Evolutionary conservation across 2,797 vertebrate species (phyloP).

Genomic region (Eleutherodactylus coqui): DNA sequence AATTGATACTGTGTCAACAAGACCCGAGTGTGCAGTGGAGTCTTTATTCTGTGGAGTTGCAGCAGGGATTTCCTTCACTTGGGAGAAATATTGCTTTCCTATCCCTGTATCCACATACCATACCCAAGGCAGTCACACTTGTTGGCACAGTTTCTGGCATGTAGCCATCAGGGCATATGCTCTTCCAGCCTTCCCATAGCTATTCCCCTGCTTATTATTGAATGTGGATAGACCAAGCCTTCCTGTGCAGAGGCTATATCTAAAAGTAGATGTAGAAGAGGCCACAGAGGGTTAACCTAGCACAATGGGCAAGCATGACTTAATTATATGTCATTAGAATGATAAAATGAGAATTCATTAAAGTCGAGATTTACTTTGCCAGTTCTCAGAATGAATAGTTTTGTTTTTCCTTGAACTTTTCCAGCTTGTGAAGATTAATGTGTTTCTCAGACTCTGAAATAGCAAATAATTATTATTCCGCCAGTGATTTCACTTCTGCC

Average conservation of each 20-base stretch:
- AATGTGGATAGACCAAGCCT: too few species aligned
- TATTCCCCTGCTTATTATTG: too few species aligned
- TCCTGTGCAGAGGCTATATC: background rate
- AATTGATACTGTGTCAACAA: too few species aligned
- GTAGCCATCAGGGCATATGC: too few species aligned
- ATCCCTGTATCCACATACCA: too few species aligned
- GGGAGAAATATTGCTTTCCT: too few species aligned
- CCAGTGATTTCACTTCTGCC: conserved; percentile 34
- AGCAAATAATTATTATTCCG: conserved; percentile 42
- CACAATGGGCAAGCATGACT: background rate
- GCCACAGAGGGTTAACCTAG: background rate
- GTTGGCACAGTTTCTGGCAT: too few species aligned
- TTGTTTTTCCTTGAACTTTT: conserved; percentile 33
- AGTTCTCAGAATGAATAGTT: conserved; percentile 7
- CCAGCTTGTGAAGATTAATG: background rate
- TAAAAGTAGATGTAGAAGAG: background rate
- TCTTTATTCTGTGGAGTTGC: too few species aligned
- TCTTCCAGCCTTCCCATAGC: too few species aligned
- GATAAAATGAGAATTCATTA: background rate
- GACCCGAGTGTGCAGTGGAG: too few species aligned
- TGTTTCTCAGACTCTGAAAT: background rate
- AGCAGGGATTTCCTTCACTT: too few species aligned
- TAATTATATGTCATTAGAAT: background rate
- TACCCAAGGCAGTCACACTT: too few species aligned
- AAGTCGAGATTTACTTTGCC: background rate